Conservation (phyloP, 2,888 invertebrate genomes). For the Drosophila kokeensis region DNA sequence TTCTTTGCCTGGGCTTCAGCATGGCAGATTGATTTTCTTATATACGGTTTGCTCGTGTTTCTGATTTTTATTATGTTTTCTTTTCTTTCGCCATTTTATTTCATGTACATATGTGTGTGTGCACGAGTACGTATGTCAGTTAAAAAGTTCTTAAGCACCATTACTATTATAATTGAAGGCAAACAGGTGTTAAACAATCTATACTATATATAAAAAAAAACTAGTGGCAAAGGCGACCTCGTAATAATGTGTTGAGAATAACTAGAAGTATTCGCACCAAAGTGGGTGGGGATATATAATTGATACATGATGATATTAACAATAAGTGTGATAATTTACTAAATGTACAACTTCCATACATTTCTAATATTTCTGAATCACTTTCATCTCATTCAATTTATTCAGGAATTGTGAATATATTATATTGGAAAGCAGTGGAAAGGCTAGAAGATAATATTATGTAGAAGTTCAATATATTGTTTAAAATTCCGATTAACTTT, state of each 20-base stretch:
- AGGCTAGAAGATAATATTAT: neutral
- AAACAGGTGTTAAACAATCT: conserved; percentile 15
- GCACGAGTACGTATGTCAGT: conserved; percentile 7
- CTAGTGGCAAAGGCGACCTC: neutral
- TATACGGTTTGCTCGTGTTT: conserved; percentile 74
- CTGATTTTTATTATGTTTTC: conserved; percentile 63
- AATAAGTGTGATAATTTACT: neutral
- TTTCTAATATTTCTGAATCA: neutral
- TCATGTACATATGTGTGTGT: conserved; percentile 4
- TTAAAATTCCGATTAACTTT: neutral
- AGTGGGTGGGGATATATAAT: neutral
- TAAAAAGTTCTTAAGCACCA: conserved; percentile 36
- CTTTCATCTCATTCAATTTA: conserved; percentile 7
- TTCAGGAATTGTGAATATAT: conserved; percentile 9
- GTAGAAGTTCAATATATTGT: neutral
- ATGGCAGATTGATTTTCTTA: conserved; percentile 82
- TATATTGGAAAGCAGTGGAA: neutral
- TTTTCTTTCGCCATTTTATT: conserved; percentile 40
- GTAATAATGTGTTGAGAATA: neutral
- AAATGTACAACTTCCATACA: neutral
- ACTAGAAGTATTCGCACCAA: neutral
- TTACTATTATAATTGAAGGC: conserved; percentile 33
- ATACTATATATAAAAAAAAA: neutral
- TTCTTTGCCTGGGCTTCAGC: conserved; percentile 33
- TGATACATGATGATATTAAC: neutral